Conservation (phyloP, 2,113 vertebrate species). For the Erinaceus europaeus region DNA sequence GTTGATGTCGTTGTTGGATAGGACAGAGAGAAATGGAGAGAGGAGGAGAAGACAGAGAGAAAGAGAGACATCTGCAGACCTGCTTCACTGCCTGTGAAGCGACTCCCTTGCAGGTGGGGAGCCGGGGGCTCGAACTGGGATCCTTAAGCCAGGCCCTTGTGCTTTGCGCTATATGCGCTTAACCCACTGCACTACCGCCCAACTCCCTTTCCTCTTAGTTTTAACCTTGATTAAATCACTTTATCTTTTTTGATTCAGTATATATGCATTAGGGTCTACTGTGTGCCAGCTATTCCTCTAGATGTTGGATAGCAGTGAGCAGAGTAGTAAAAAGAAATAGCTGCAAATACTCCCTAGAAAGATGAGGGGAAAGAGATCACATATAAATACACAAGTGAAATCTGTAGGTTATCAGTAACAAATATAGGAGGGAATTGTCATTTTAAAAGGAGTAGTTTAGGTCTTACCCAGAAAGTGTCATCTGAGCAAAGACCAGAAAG, state of each 20-base stretch:
- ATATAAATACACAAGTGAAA: background rate
- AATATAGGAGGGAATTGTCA: background rate
- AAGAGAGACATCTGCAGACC: too few species aligned
- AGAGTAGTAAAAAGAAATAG: background rate
- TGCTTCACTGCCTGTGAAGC: too few species aligned
- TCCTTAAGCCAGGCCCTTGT: too few species aligned
- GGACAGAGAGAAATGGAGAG: too few species aligned
- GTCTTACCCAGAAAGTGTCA: background rate
- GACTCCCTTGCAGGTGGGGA: too few species aligned
- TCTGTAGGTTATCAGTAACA: background rate
- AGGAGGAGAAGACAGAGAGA: too few species aligned
- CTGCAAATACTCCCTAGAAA: background rate
- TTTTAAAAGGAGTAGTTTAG: background rate
- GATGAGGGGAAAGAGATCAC: background rate
- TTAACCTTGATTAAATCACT: background rate
- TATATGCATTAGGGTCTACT: background rate
- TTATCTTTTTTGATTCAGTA: background rate
- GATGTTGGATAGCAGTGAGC: background rate
- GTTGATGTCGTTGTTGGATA: too few species aligned
- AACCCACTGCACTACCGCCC: too few species aligned
- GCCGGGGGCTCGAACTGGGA: too few species aligned
- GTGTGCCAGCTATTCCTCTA: background rate
- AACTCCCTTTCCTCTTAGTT: too few species aligned
- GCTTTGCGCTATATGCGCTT: too few species aligned
- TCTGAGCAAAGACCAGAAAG: slow-evolving; percentile 2